phyloP scores from a whole-genome alignment of 1,140 invertebrate species.

The Trachymyrmex cornetzi region DNA sequence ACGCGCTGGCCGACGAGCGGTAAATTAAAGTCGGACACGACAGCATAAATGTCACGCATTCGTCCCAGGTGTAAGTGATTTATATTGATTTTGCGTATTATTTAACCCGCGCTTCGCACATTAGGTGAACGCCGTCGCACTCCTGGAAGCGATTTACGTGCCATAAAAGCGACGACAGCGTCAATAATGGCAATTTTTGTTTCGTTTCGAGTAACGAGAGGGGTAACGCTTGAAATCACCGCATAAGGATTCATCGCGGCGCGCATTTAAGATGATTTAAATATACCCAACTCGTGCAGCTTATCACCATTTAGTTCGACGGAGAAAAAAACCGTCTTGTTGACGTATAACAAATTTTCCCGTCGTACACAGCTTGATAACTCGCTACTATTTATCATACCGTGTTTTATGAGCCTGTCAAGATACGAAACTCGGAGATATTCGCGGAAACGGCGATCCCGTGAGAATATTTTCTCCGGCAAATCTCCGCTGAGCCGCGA shows the following conservation, averaged over 20 bases:
- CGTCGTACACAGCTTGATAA: slow-evolving; percentile 23
- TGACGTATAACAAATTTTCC: slow-evolving; percentile 38
- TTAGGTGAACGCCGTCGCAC: slow-evolving; percentile 10
- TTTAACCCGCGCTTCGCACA: slow-evolving; percentile 27
- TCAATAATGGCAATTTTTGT: slow-evolving; percentile 40
- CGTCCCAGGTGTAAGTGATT: slow-evolving; percentile 33
- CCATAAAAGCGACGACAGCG: slow-evolving; percentile 43
- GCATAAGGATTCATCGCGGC: neutral
- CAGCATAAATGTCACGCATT: slow-evolving; percentile 38
- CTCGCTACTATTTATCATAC: slow-evolving; percentile 36
- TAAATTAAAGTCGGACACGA: slow-evolving; percentile 55
- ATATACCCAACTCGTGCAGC: neutral
- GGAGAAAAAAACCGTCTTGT: neutral
- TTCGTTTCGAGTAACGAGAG: slow-evolving; percentile 34
- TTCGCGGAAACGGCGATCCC: slow-evolving; percentile 47
- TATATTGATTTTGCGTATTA: slow-evolving; percentile 58
- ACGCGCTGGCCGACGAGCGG: slow-evolving; percentile 41
- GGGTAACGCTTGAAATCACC: neutral
- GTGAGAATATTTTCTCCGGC: slow-evolving; percentile 39
- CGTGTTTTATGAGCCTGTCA: slow-evolving; percentile 50
- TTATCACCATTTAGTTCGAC: slow-evolving; percentile 24
- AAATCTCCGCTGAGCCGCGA: slow-evolving; percentile 13
- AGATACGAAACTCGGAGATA: slow-evolving; percentile 36
- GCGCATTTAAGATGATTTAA: slow-evolving; percentile 13
- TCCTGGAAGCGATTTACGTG: slow-evolving; percentile 43